phyloP scores from a whole-genome alignment of 2,797 vertebrate species.

The Champsocephalus esox region DNA sequence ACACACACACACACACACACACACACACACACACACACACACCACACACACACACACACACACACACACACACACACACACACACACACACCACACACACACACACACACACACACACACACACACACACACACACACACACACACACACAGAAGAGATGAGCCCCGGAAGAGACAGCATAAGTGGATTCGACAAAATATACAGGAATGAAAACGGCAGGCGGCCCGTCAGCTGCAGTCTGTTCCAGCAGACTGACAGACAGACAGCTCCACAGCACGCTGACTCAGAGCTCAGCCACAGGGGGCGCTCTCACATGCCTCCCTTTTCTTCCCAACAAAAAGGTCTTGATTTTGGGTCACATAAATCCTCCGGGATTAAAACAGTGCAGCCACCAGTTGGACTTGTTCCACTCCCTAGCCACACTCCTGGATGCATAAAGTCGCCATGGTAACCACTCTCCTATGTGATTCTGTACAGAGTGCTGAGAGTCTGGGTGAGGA shows the following conservation, averaged over 20 bases:
- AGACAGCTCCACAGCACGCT: slow-evolving; percentile 19
- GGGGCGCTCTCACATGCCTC: slow-evolving; percentile 42
- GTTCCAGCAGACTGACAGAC: slow-evolving; percentile 76
- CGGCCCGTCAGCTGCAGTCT: slow-evolving; percentile 57
- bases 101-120: too few relatives aligned
- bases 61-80: slow-evolving; percentile 8
- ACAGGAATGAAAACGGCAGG: slow-evolving; percentile 40
- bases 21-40: not conserved
- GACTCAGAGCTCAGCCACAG: slow-evolving; percentile 10
- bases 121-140: too few relatives aligned
- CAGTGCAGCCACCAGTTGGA: not conserved
- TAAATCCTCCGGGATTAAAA: not conserved
- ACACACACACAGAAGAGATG: slow-evolving; percentile 34
- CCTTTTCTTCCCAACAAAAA: slow-evolving; percentile 8
- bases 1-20: slow-evolving; percentile 1
- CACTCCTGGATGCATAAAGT: slow-evolving; percentile 18
- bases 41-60: too few relatives aligned
- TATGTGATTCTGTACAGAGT: slow-evolving; percentile 80
- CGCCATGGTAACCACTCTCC: not conserved
- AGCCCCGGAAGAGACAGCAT: slow-evolving; percentile 35
- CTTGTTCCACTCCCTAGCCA: not conserved
- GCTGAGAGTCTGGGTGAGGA: slow-evolving; percentile 80
- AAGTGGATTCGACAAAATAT: slow-evolving; percentile 65
- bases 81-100: too few relatives aligned
- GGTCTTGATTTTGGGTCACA: not conserved